A percentile compares a stretch with the other conserved stretches of the same genome.
These are phyloP conservation scores for Rhabdomys pumilio DNA, from an alignment of 2,797 vertebrate genomes.

Conservation along the genomic window DNA sequence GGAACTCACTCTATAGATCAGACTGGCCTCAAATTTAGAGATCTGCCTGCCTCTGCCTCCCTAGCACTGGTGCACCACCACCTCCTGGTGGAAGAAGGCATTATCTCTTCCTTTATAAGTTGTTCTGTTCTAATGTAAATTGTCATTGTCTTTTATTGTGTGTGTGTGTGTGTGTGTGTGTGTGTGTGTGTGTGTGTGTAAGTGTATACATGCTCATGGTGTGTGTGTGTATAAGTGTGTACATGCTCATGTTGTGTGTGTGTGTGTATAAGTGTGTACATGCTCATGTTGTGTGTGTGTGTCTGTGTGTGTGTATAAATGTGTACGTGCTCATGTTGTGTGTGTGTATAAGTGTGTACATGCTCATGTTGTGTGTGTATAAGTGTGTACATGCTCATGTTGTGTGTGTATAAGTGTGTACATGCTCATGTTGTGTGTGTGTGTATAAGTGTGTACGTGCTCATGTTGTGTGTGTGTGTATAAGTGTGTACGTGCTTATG, in stretches of 20 bases:
- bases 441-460: neutral
- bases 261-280: too few relatives aligned
- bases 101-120: neutral
- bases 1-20: neutral
- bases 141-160: neutral
- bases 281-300: neutral
- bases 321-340: neutral
- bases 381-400: neutral
- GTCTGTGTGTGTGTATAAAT: neutral
- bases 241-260: too few relatives aligned
- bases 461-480: neutral
- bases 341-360: neutral
- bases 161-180: neutral
- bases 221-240: neutral
- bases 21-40: neutral
- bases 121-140: slow-evolving; percentile 13
- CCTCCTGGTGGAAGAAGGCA: neutral
- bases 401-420: too few relatives aligned
- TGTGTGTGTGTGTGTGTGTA: neutral
- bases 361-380: neutral
- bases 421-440: too few relatives aligned
- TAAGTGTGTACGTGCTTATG: too few relatives aligned
- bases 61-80: neutral
- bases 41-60: neutral
- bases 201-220: neutral